These are phyloP conservation scores for Drusus annulatus DNA, from an alignment of 1,140 invertebrate species.

Conservation along the genomic window DNA sequence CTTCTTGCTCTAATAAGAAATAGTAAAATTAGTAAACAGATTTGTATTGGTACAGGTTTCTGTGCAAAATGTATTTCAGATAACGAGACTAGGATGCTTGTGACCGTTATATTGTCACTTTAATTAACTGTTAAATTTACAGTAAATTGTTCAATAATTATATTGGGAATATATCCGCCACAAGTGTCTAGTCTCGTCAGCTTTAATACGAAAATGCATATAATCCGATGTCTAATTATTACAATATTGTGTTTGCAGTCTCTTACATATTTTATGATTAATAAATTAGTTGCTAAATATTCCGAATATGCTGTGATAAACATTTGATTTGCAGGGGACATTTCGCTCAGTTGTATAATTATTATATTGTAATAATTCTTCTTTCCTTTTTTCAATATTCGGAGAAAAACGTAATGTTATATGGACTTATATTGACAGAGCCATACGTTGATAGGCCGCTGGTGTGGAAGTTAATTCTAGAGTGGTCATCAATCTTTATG, in stretches of 20 bases:
- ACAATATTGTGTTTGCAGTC: not conserved
- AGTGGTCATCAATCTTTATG: constrained; percentile 26
- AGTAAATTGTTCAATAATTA: too few relatives aligned
- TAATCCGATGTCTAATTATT: too few relatives aligned
- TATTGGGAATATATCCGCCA: too few relatives aligned
- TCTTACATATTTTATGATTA: not conserved
- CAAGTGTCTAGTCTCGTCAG: too few relatives aligned
- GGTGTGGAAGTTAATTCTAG: not conserved
- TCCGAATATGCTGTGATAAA: constrained; percentile 55
- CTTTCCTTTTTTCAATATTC: constrained; percentile 12
- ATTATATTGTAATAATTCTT: not conserved
- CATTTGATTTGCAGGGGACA: constrained; percentile 42
- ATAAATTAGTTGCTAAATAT: constrained; percentile 37
- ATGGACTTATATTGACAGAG: not conserved
- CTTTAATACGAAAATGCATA: too few relatives aligned
- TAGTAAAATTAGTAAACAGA: too few relatives aligned
- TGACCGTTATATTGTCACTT: too few relatives aligned
- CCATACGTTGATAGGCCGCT: not conserved
- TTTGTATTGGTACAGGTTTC: too few relatives aligned
- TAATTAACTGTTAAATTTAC: too few relatives aligned
- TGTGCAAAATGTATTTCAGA: too few relatives aligned
- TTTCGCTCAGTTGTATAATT: constrained; percentile 23
- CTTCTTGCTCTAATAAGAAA: too few relatives aligned
- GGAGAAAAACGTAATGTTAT: constrained; percentile 16
- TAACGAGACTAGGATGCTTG: too few relatives aligned